Evolutionary conservation across 2,113 vertebrate species (phyloP).

Genomic region (Zosterops pallidus): DNA sequence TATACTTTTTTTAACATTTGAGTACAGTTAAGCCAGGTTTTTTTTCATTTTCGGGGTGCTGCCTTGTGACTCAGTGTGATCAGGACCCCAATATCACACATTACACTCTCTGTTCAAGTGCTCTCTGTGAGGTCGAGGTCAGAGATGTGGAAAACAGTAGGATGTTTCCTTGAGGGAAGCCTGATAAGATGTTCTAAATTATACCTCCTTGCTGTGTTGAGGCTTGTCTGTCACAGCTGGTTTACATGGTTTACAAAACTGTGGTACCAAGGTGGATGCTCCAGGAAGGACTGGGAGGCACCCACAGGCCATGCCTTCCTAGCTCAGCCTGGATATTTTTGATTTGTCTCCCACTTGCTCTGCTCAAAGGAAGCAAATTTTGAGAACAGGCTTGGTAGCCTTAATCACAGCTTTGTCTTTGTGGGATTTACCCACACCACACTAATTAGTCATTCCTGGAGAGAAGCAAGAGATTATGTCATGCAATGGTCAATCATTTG

Average conservation of each 20-base stretch:
- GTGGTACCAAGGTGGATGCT: neutral
- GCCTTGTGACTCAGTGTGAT: neutral
- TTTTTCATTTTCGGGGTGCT: neutral
- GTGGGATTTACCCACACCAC: neutral
- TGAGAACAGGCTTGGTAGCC: neutral
- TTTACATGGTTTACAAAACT: neutral
- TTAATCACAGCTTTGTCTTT: neutral
- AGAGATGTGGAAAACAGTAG: neutral
- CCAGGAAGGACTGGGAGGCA: neutral
- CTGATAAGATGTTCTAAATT: neutral
- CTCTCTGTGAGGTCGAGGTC: neutral
- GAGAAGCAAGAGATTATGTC: neutral
- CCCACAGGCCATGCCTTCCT: neutral
- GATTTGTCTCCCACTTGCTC: neutral
- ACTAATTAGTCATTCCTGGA: neutral
- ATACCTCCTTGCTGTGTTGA: neutral
- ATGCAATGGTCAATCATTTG: neutral
- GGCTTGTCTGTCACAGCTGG: neutral
- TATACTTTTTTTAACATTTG: neutral
- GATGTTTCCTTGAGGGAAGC: neutral
- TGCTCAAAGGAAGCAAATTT: neutral
- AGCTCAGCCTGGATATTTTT: neutral
- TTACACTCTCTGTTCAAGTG: neutral
- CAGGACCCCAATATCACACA: neutral
- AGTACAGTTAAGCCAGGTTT: neutral